Evolutionary conservation across 2,113 vertebrate species (phyloP).

Genomic region (Chloroceryle aenea): DNA sequence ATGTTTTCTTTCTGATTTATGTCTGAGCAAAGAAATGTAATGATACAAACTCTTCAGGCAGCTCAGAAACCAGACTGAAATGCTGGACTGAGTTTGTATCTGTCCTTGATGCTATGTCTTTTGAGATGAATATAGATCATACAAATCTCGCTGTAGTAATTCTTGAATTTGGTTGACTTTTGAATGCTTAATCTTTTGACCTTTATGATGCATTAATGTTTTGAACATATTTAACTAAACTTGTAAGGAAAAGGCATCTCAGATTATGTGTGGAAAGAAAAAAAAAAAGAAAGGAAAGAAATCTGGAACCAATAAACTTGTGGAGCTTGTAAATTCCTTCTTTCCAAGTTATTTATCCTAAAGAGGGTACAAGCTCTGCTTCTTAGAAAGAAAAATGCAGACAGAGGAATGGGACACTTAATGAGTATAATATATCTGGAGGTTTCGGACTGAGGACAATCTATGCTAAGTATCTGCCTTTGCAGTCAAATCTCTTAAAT

Average conservation of each 20-base stretch:
- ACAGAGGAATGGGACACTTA: constrained; percentile 54
- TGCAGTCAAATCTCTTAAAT: not conserved
- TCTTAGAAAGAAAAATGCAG: constrained; percentile 64
- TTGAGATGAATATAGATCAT: not conserved
- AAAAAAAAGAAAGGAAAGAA: not conserved
- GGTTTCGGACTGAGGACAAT: not conserved
- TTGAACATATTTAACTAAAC: constrained; percentile 55
- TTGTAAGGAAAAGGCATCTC: constrained; percentile 56
- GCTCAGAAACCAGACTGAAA: not conserved
- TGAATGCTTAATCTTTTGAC: constrained; percentile 1
- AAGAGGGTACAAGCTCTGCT: constrained; percentile 40
- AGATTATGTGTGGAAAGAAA: constrained; percentile 1
- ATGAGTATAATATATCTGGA: constrained; percentile 53
- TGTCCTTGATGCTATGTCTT: not conserved
- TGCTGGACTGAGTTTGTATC: not conserved
- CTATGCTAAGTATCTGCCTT: not conserved
- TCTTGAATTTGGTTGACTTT: not conserved
- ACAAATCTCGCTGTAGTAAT: not conserved
- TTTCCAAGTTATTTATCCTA: constrained; percentile 57
- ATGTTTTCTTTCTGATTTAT: not conserved
- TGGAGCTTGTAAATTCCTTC: constrained; percentile 71
- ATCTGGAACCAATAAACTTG: constrained; percentile 70
- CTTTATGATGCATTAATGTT: constrained; percentile 23
- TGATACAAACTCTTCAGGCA: not conserved
- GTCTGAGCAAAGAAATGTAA: not conserved